These are phyloP conservation scores for Zootoca vivipara DNA, from an alignment of 2,113 vertebrate genomes.

Conservation along the genomic window DNA sequence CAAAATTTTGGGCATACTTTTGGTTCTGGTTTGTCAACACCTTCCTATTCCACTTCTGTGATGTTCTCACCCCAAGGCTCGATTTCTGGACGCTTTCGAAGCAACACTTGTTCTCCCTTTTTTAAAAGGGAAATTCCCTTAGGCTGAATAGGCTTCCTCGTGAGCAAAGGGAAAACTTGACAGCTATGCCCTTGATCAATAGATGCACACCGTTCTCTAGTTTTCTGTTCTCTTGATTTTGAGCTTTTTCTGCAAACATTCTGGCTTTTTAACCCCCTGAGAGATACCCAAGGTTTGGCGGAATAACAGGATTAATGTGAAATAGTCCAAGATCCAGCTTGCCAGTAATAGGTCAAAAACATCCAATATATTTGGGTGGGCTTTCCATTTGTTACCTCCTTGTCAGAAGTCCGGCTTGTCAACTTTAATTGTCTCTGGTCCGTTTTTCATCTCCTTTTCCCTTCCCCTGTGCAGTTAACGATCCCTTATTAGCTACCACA, in stretches of 20 bases:
- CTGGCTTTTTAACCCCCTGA: neutral
- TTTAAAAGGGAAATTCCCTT: no score
- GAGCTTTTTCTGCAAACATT: neutral
- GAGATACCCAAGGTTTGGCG: neutral
- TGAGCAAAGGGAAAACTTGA: no score
- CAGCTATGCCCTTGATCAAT: neutral
- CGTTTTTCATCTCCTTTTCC: slow-evolving; percentile 40
- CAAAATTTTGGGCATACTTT: neutral
- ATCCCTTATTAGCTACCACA: slow-evolving; percentile 54
- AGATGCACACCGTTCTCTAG: neutral
- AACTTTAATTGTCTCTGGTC: slow-evolving; percentile 45
- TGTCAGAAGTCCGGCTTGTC: neutral
- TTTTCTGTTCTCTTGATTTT: neutral
- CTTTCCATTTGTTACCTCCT: neutral
- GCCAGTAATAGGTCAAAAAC: neutral
- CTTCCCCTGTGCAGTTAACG: slow-evolving; percentile 48
- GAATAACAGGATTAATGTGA: neutral
- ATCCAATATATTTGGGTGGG: neutral
- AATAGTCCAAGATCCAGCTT: neutral
- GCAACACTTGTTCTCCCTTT: neutral
- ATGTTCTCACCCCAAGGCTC: neutral
- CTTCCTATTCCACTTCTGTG: neutral
- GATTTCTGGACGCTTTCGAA: neutral
- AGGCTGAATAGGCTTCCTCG: no score
- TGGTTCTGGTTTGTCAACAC: neutral